Base-by-base conservation (phyloP, 2,113 vertebrate genomes). In the Motacilla tschutschensis region DNA sequence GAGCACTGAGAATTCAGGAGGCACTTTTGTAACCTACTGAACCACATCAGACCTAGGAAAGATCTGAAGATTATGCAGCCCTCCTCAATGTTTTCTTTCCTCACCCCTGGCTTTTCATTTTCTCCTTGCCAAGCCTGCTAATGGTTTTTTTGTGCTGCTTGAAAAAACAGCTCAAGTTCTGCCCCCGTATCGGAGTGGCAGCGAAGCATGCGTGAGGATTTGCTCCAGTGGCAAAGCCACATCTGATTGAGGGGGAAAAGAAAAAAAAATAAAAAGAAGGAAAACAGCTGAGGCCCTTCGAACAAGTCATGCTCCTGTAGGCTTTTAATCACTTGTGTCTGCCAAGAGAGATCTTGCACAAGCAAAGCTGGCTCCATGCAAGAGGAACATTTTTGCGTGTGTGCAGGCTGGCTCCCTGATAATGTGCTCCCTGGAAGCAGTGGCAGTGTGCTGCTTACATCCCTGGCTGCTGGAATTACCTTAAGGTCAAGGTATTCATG, bases 1-100 rank as follows among this genome's bases (percentile, higher is more conserved):
- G 88, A 95, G 75, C 88, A 74, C 75, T 48, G 90, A 90, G 92
- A 94, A 93, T 94, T 94, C 81, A 86, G 72, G 53, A 84, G 81
- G 60, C 22, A 79, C 85, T 92, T 85, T 91, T 81, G 28, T 78
- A 86, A 85, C 43, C 58, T 81, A 76, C 80, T 94, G 93, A 91
- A 91, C 86, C 88, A 90, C 84, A 73, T 31, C 54, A 67, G 75
- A 82, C 71, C 57, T 31, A 79, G 67, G 63, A 66, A 64, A 79
- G 74, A 90, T 92, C 67, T 88, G 58, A 82, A 90, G 88, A 93
- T 76, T 91, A 66, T 51, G 63, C 64, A 66, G 59, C 48, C 44
- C 40, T 89, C 91, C 59, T 63, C 77, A n/a, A 5, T 77, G 67
- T 63, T 94, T 88, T 90, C 79, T 75, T 87, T 81, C 66, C 48